Evolutionary conservation across 2,888 invertebrate genomes (phyloP).

Genomic region (Ellobium chinense): DNA sequence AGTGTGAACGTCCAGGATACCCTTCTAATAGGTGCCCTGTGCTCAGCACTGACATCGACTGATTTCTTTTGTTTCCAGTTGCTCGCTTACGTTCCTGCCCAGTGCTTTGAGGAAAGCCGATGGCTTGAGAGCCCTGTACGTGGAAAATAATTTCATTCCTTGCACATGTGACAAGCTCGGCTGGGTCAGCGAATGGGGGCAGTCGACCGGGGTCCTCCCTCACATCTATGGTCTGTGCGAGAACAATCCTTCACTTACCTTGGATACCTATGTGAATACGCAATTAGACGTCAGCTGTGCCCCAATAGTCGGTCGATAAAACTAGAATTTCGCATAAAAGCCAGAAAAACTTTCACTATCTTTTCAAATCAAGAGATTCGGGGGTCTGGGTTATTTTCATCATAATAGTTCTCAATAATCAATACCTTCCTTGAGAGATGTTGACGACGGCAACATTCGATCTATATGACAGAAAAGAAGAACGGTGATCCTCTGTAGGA

Average conservation of each 20-base stretch:
- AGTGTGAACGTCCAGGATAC: no score
- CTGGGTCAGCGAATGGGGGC: constrained; percentile 43
- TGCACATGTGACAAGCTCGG: constrained; percentile 38
- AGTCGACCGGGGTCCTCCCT: constrained; percentile 32
- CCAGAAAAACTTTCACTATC: neutral
- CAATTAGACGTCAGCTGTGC: neutral
- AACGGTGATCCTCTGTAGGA: no score
- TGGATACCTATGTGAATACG: neutral
- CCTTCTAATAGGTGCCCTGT: no score
- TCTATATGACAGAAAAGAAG: neutral
- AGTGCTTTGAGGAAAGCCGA: constrained; percentile 27
- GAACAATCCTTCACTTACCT: neutral
- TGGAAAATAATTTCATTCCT: constrained; percentile 32
- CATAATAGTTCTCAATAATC: no score
- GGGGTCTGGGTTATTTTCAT: no score
- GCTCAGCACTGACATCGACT: neutral
- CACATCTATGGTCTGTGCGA: constrained; percentile 31
- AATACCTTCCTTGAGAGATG: neutral
- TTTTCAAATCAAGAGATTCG: neutral
- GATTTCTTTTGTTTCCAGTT: neutral
- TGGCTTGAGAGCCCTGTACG: constrained; percentile 28
- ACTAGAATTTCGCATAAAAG: no score
- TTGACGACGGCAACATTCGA: neutral
- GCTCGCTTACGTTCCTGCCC: constrained; percentile 34
- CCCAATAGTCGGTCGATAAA: neutral